These are phyloP conservation scores for Albula glossodonta DNA, from an alignment of 2,113 vertebrate genomes.

Conservation along the genomic window DNA sequence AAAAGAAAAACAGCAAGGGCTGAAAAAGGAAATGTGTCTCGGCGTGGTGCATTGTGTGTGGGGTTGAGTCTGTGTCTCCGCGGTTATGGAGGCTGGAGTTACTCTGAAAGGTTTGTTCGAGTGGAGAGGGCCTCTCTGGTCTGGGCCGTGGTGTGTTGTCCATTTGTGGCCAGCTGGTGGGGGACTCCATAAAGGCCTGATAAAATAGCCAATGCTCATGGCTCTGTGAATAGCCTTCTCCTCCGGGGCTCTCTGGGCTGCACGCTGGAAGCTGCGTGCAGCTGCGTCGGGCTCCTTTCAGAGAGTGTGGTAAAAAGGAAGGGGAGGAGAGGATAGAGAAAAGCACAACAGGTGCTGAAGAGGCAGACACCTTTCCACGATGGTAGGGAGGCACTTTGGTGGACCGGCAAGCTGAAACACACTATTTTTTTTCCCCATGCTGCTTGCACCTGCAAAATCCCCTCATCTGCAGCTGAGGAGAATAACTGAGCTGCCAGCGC, in stretches of 20 bases:
- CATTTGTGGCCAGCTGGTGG: background rate
- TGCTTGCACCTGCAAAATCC: background rate
- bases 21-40: background rate
- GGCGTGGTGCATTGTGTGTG: background rate
- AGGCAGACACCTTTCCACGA: background rate
- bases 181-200: background rate
- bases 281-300: background rate
- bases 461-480: background rate
- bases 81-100: background rate
- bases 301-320: background rate
- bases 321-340: background rate
- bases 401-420: background rate
- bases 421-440: background rate
- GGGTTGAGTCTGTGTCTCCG: too few species aligned
- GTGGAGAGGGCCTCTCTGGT: background rate
- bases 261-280: background rate
- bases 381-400: background rate
- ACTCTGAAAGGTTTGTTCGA: conserved; percentile 12
- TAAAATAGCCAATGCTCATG: conserved; percentile 5
- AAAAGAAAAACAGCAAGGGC: background rate
- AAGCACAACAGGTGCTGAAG: background rate
- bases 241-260: background rate
- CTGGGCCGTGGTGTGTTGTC: background rate
- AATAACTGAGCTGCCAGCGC: background rate
- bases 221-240: background rate